Base-by-base conservation (phyloP, 2,888 invertebrate genomes). In the Agonum fuliginosum region DNA sequence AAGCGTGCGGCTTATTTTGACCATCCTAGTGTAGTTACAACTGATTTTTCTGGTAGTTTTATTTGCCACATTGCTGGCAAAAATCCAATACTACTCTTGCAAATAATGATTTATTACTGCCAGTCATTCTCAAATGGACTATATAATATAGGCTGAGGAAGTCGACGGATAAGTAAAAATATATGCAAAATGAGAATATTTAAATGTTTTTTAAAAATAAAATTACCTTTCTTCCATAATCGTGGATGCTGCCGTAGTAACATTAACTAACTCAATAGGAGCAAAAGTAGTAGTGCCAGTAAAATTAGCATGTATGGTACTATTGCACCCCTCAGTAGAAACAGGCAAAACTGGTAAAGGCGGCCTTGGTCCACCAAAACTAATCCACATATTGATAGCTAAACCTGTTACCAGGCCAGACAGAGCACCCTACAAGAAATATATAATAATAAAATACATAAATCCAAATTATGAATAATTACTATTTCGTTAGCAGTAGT, bases 291-390 rank as follows among this genome's bases (percentile, higher is more conserved):
- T 62, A 71, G 20, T 82, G 81, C 41, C 80, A 81, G 81, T 80
- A 46, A 65, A 74, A 34, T 43, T 76, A 20, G 70, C 70, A 14
- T 80, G 78, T 10, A 41, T 73, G 34, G 34, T 51, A 41, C 62
- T 54, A 71, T 81, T 78, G 79, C 94, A 94, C 34, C 91, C 91
- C 2, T 88, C 90, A 0, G 88, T 89, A 10, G 89, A 89, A 46
- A 92, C 87, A 0, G 91, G 90, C 46, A 94, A 83, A 62, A 86
- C 88, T 3, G 86, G 85, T 0, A 90, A 84, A 0, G 88, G 85
- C 0, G 94, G 94, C 81, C 93, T 93, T 0, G 95, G 93, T 2
- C 91, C 91, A 0, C 96, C 96, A 84, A 97, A 95, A 69, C 95
- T 96, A 80, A 96, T 92, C 95, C 95, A 95, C 51, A 96, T 88